A percentile compares a stretch with the other conserved stretches of the same genome.
These are phyloP conservation scores for Talpa occidentalis DNA, from an alignment of 2,113 vertebrate species.

Conservation along the genomic window DNA sequence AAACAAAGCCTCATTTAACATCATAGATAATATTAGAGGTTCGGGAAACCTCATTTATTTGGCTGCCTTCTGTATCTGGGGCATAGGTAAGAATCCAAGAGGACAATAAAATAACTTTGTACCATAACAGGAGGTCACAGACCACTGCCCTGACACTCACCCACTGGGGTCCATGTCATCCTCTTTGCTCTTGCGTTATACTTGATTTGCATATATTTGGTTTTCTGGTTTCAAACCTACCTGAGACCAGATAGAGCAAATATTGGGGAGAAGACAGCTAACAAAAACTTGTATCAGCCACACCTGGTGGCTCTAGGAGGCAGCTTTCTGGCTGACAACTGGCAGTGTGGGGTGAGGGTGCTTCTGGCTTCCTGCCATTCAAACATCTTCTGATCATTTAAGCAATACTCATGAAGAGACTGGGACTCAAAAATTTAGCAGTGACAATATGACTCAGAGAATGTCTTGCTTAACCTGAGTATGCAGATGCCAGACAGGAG, in stretches of 20 bases:
- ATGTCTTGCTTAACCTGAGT: not conserved
- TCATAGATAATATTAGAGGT: not conserved
- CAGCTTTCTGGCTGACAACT: not conserved
- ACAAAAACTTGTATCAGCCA: not conserved
- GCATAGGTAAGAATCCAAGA: not conserved
- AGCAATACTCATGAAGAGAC: not conserved
- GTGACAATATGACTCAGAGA: not conserved
- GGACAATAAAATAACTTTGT: not conserved
- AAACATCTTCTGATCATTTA: not conserved
- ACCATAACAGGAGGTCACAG: not conserved
- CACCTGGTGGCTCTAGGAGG: not conserved
- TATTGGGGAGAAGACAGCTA: not conserved
- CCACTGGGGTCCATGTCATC: not conserved
- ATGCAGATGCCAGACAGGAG: not conserved
- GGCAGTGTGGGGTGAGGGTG: not conserved
- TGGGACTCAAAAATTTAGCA: not conserved
- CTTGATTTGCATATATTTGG: not conserved
- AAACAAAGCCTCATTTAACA: not conserved
- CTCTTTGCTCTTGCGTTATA: not conserved
- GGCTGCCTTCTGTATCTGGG: not conserved
- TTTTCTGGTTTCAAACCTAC: slow-evolving; percentile 3
- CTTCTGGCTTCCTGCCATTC: not conserved
- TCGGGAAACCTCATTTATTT: not conserved
- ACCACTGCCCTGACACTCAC: not conserved
- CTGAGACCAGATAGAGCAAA: not conserved